Evolutionary conservation across 2,113 vertebrate genomes (phyloP), one percentile per base, ranked within the genome.

Genomic region (Tretioscincus oriximinensis): DNA sequence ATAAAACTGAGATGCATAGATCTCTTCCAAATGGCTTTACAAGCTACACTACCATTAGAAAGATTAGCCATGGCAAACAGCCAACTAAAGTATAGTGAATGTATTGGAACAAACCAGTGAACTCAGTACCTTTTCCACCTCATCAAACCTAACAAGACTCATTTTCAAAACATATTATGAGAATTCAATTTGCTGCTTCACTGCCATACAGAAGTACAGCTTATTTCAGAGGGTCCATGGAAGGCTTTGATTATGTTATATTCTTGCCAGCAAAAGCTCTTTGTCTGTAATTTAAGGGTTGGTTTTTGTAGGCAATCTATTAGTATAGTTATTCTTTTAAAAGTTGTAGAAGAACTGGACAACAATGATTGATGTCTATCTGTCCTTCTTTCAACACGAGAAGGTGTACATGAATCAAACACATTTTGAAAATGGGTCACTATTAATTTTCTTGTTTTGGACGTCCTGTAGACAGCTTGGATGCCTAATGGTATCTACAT

Each of bases 121-220:
- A 95, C 95, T 95, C 94, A 95, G 94, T 94, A 82, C 90, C 85
- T 94, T 93, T 93, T 94, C 92, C 94, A 93, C 93, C 94, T 94
- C 95, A 94, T 94, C 92, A 94, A 95, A 95, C 94, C 93, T 93
- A 94, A 94, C 93, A 95, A 96, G 94, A 94, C 95, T 96, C 86
- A 88, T 93, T 93, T 92, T 93, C 92, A 92, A 93, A 90, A 92
- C 90, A 94, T 95, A 96, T 96, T 95, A 95, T 91, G 94, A 95
- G 95, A 94, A 96, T 96, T 96, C 96, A 96, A 97, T 97, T 96
- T 97, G 94, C 95, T 95, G 95, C 96, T 95, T 88, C 95, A 94
- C 89, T 95, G 94, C 91, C 90, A 90, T 85, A 49, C 84, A 90
- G 89, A 90, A 88, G 77, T 88, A 91, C 77, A 88, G 88, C 91